Conservation (phyloP, 1,140 invertebrate genomes). For the Cyclargus thomasi region DNA sequence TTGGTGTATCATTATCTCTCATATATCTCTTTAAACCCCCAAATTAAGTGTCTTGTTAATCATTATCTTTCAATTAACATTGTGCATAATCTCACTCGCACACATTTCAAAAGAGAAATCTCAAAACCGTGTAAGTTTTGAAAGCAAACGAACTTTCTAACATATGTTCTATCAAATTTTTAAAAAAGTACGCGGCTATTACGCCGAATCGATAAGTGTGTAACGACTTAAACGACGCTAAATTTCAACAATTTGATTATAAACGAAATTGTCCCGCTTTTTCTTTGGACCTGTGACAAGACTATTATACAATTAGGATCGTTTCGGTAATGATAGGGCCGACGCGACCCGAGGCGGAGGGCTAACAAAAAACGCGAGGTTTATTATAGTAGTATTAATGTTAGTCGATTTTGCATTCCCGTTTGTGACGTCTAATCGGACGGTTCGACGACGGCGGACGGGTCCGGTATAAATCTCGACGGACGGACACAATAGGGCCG, state of each 20-base stretch:
- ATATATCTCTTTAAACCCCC: background rate
- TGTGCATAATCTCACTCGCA: constrained; percentile 5
- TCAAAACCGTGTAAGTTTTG: constrained; percentile 5
- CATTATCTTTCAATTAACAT: constrained; percentile 11
- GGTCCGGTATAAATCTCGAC: constrained; percentile 26
- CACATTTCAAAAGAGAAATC: constrained; percentile 6
- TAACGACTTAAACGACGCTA: constrained; percentile 56
- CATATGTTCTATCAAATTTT: constrained; percentile 27
- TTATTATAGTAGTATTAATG: constrained; percentile 53
- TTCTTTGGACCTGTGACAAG: constrained; percentile 64
- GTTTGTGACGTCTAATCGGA: constrained; percentile 34
- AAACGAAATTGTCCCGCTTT: constrained; percentile 67
- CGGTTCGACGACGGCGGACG: constrained; percentile 31
- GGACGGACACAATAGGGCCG: constrained; percentile 56
- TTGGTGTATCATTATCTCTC: constrained; percentile 1
- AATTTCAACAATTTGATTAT: constrained; percentile 58
- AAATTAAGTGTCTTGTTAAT: constrained; percentile 10
- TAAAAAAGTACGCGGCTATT: constrained; percentile 40
- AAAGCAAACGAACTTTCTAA: constrained; percentile 11
- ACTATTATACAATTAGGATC: constrained; percentile 74
- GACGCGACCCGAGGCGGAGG: constrained; percentile 58
- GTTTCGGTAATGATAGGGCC: constrained; percentile 69
- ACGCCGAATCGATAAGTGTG: constrained; percentile 41
- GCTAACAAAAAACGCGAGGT: constrained; percentile 65
- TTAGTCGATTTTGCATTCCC: constrained; percentile 55